A percentile compares a stretch with the other conserved stretches of the same genome.
Conservation (phyloP, 2,888 invertebrate genomes). For the Agrypnus murinus region DNA sequence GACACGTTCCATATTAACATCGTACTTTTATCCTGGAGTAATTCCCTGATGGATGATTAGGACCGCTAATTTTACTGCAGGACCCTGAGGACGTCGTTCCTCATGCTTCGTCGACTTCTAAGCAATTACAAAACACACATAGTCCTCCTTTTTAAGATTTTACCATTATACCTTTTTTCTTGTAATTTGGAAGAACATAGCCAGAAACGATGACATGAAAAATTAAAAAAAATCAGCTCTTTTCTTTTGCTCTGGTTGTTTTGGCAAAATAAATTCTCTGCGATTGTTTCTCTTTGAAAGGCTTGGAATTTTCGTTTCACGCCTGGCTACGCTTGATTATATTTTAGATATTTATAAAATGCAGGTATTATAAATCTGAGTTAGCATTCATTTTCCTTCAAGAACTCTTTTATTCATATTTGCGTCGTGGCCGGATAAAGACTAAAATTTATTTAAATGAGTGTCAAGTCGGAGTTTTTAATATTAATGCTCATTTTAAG, state of each 20-base stretch:
- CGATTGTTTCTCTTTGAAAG: slow-evolving; percentile 1
- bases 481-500: slow-evolving; percentile 54
- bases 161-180: not conserved
- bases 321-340: slow-evolving; percentile 40
- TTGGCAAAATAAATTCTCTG: slow-evolving; percentile 11
- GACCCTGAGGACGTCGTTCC: slow-evolving; percentile 38
- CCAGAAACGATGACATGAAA: not conserved
- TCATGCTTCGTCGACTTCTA: slow-evolving; percentile 37
- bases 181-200: not conserved
- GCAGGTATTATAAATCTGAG: slow-evolving; percentile 49
- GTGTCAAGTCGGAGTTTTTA: slow-evolving; percentile 52
- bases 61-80: slow-evolving; percentile 50
- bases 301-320: slow-evolving; percentile 22
- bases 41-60: slow-evolving; percentile 54
- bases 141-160: not conserved
- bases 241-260: slow-evolving; percentile 1
- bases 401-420: slow-evolving; percentile 53
- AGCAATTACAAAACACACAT: slow-evolving; percentile 36
- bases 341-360: slow-evolving; percentile 51
- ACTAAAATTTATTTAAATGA: slow-evolving; percentile 55
- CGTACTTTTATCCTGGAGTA: slow-evolving; percentile 52
- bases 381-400: slow-evolving; percentile 43
- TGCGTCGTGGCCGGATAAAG: slow-evolving; percentile 48
- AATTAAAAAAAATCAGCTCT: not conserved
- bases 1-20: slow-evolving; percentile 58